Evolutionary conservation across 2,113 vertebrate genomes (phyloP), one percentile per base, ranked within the genome.

Genomic region (Tylochromis polylepis): DNA sequence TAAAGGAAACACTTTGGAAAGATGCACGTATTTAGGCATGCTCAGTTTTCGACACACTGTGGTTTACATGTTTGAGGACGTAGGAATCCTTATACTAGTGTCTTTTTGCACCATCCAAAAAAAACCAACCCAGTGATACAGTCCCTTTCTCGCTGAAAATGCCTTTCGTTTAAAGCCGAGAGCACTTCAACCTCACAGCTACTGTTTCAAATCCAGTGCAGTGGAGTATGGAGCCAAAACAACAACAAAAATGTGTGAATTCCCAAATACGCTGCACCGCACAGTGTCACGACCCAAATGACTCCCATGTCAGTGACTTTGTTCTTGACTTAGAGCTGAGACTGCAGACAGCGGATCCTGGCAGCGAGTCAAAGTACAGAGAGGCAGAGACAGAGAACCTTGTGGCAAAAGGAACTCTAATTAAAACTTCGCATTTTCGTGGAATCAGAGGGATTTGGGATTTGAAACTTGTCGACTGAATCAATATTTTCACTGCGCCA

Each of bases 401-500:
- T 2, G 49, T 84, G 81, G 87, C 90, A 81, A 88, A 46, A 78
- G 49, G 31, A 83, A 53, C 51, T 90, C 83, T 88, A 92, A 95
- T 95, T 93, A 95, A 93, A 89, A 89, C 88, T 88, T 91, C 88
- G 79, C 83, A 56, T 86, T 86, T 86, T 75, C 2, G 15, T 43
- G 53, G 43, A 57, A 57, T 5, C 7, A 9, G 34, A 65, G 72
- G 77, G 79, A 82, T 78, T 5, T 84, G 86, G 82, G 83, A 91
- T 87, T 92, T 93, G 88, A 87, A 89, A 90, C 88, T 81, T 72
- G 84, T 38, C 22, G 79, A 80, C 87, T 82, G 62, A 92, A 95
- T 94, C 94, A 83, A 95, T 95, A 92, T 81, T 89, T 91, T 62
- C 58, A 46, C 85, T 38, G 43, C 2, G 77, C 91, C 79, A 49